Conservation (phyloP, 2,797 vertebrate species). For the Alfaro cultratus region DNA sequence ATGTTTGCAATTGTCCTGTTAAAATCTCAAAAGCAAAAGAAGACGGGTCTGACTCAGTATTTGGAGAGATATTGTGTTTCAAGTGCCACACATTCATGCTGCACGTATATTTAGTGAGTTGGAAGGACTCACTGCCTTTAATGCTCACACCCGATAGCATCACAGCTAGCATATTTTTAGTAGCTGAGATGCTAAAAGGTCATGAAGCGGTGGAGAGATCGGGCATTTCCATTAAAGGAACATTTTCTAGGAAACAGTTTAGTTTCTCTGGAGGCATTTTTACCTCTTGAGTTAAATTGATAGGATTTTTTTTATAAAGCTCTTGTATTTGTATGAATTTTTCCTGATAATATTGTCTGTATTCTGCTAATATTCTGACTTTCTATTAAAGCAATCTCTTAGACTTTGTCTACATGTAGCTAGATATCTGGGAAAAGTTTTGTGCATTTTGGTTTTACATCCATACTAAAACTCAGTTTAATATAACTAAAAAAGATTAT, state of each 20-base stretch:
- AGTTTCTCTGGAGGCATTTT: background rate
- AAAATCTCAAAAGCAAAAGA: background rate
- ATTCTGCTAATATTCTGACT: background rate
- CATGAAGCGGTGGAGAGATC: background rate
- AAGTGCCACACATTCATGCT: background rate
- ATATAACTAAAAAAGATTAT: no score
- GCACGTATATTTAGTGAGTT: conserved; percentile 3
- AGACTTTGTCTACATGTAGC: no score
- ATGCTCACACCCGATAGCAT: background rate
- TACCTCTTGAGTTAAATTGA: background rate
- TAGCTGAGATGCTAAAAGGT: conserved; percentile 2
- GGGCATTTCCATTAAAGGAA: background rate
- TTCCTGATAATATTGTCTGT: background rate
- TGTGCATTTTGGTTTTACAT: no score
- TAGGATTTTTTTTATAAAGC: background rate
- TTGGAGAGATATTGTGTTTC: background rate
- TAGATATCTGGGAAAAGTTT: no score
- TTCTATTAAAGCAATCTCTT: no score
- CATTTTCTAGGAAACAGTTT: background rate
- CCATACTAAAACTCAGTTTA: no score
- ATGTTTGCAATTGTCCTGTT: background rate
- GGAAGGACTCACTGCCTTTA: background rate
- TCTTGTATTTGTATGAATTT: background rate
- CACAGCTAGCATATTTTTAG: conserved; percentile 1
- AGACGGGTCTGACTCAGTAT: background rate